Evolutionary conservation across 2,888 invertebrate species (phyloP), one percentile per base, ranked within the genome.

Genomic region (Teinopalpus imperialis): DNA sequence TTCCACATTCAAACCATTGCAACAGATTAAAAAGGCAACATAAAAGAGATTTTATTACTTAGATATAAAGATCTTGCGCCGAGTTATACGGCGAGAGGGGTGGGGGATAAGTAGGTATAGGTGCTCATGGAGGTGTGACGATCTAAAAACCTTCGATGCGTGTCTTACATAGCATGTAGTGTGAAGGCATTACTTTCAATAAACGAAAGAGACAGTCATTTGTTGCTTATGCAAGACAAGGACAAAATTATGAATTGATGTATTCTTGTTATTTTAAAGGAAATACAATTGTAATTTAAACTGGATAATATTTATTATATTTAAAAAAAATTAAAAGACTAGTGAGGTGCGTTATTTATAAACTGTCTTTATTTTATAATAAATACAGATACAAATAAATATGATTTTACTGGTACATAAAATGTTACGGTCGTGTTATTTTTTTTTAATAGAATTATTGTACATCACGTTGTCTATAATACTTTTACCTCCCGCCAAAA

Each of bases 121-220:
- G 42, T 41, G 49, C 24, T 26, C 41, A 30, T 43, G 56, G 49
- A 52, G 51, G 59, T 60, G 59, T 63, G 58, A 56, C 64, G 68
- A 32, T 60, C 66, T 61, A 62, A 63, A 67, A 70, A 69, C 42
- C 56, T 59, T 60, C 56, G 55, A 54, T 51, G 65, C 69, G 67
- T 64, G 61, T 54, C 60, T n/a, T 23, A 41, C 41, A 52, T 43
- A 44, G 50, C 48, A 46, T 48, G 48, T 42, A 36, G 23, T 12
- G 13, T 7, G 18, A 7, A n/a, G n/a, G 16, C 18, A 9, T 27
- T 34, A 34, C 42, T 42, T 42, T 42, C 42, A 26, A 27, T 20
- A 27, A 34, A 34, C 10, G 34, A 42, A 27, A 51, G 51, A 58
- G 56, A 57, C 24, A 47, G 26, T 42, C 13, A 34, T 2, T 3